A percentile compares a stretch with the other conserved stretches of the same genome.
phyloP scores from a whole-genome alignment of 2,113 vertebrate genomes.

The Daphoenositta chrysoptera region DNA sequence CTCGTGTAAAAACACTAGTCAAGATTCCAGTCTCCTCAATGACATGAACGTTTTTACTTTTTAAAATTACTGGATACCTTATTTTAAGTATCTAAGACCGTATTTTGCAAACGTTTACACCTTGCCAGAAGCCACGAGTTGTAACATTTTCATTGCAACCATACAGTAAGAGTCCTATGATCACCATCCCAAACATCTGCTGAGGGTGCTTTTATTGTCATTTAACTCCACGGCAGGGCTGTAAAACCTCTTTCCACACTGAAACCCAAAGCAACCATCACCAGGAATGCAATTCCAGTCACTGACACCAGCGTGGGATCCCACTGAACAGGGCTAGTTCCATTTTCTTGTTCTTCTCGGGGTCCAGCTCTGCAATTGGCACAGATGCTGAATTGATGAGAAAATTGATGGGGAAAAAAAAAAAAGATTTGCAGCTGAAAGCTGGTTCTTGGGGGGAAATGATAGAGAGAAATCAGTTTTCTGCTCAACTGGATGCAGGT shows the following conservation, averaged over 20 bases:
- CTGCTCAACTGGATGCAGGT: not conserved
- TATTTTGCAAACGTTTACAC: not conserved
- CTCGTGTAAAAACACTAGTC: not conserved
- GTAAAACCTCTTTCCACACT: not conserved
- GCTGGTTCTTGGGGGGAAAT: not conserved
- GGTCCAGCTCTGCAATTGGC: not conserved
- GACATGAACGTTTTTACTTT: accelerated
- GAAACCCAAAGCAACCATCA: not conserved
- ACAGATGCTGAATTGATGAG: not conserved
- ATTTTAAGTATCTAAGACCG: not conserved
- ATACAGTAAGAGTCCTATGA: not conserved
- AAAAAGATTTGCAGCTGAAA: not conserved
- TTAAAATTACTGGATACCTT: not conserved
- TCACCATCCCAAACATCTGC: not conserved
- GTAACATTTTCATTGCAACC: not conserved
- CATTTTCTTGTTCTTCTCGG: not conserved
- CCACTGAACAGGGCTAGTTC: not conserved
- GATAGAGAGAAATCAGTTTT: not conserved
- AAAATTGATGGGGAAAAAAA: not conserved
- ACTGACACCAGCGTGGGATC: not conserved
- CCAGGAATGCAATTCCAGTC: not conserved
- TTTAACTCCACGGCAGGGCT: not conserved
- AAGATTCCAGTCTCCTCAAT: not conserved
- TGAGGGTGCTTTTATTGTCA: not conserved
- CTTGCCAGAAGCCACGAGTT: not conserved